Conservation (phyloP, 2,888 invertebrate genomes). For the Spialia ferax region DNA sequence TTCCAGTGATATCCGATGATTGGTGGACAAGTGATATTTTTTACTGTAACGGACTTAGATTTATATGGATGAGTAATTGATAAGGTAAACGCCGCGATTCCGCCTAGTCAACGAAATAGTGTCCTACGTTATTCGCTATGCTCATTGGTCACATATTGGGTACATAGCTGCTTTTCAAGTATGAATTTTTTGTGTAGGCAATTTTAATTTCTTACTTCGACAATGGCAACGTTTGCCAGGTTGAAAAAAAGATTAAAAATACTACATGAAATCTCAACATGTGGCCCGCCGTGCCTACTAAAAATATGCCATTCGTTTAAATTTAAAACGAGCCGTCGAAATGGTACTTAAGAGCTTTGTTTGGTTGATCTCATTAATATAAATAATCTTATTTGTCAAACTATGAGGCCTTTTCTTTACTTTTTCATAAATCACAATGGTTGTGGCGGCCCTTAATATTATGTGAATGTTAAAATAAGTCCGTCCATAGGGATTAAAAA, state of each 20-base stretch:
- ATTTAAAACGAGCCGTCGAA: conserved; percentile 45
- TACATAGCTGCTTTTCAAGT: conserved; percentile 1
- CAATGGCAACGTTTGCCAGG: not conserved
- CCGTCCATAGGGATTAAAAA: conserved; percentile 58
- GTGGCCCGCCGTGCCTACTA: conserved; percentile 5
- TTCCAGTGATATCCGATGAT: conserved; percentile 72
- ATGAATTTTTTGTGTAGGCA: conserved; percentile 8
- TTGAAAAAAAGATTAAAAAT: conserved; percentile 8
- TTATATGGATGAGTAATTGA: conserved; percentile 47
- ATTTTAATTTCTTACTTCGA: not conserved
- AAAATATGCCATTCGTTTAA: conserved; percentile 31
- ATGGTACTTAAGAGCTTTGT: conserved; percentile 66
- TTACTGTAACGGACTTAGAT: conserved; percentile 55
- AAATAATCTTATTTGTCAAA: conserved; percentile 52
- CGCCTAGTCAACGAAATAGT: conserved; percentile 81
- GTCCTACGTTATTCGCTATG: conserved; percentile 50
- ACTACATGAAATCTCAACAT: conserved; percentile 4
- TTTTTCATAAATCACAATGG: not conserved
- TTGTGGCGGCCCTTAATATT: conserved; percentile 25
- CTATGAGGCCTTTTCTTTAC: not conserved
- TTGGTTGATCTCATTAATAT: conserved; percentile 79
- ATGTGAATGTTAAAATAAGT: conserved; percentile 46
- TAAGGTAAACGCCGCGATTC: conserved; percentile 62
- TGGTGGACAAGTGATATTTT: conserved; percentile 80
- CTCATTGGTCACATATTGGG: conserved; percentile 13